Evolutionary conservation across 1,140 invertebrate species (phyloP).

Genomic region (Acromyrmex heyeri): DNA sequence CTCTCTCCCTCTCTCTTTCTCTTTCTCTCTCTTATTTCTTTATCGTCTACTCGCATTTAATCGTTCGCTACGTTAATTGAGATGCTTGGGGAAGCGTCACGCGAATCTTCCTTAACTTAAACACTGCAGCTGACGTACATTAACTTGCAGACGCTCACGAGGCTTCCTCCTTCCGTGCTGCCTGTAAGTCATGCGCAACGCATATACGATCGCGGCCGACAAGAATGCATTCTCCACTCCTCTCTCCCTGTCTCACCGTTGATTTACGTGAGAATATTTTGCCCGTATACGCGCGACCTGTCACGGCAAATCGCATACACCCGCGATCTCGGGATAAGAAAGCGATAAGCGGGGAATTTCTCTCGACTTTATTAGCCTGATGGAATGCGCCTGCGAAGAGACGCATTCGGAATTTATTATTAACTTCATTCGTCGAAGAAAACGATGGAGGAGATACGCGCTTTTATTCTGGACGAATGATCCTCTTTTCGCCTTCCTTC

Average conservation of each 20-base stretch:
- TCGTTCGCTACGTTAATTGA: conserved; percentile 25
- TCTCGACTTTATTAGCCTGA: conserved; percentile 17
- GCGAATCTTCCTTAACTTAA: conserved; percentile 19
- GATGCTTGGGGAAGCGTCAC: conserved; percentile 23
- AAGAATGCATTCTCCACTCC: conserved; percentile 9
- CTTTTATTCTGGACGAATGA: conserved; percentile 28
- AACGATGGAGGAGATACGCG: conserved; percentile 2
- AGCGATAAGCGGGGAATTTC: conserved; percentile 22
- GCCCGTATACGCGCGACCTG: neutral
- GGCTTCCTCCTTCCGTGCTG: conserved; percentile 22
- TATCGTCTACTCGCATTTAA: neutral
- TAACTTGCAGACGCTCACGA: conserved; percentile 18
- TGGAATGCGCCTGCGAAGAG: conserved; percentile 14
- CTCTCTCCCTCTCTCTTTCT: neutral
- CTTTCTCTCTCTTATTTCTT: neutral
- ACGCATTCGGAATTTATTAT: conserved; percentile 66
- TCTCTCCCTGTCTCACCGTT: neutral
- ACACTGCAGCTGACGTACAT: conserved; percentile 28
- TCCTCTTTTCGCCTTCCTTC: neutral
- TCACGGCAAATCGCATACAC: conserved; percentile 12
- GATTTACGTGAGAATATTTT: conserved; percentile 33
- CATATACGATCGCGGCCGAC: conserved; percentile 3
- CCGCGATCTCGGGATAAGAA: neutral
- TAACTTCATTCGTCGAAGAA: conserved; percentile 47
- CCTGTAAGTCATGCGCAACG: neutral